Conservation (phyloP, 1,140 invertebrate genomes). For the Ladona fulva region DNA sequence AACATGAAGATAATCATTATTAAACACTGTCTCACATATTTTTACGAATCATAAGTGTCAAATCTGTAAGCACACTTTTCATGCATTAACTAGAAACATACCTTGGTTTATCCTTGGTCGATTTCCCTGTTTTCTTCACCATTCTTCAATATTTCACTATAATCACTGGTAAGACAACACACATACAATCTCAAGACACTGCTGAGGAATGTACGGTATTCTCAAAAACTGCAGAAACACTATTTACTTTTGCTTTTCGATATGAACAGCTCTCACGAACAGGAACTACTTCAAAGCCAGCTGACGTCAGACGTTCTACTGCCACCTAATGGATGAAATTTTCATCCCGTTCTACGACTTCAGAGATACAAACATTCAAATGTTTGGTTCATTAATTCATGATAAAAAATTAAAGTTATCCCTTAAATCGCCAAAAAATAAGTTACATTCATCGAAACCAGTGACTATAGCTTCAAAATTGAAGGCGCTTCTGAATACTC, state of each 20-base stretch:
- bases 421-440: too few species aligned
- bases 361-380: too few species aligned
- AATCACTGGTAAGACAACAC: not conserved
- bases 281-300: not conserved
- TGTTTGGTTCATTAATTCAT: too few species aligned
- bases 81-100: not conserved
- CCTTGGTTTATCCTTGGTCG: slow-evolving; percentile 3
- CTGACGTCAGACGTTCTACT: not conserved
- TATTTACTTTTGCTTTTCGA: not conserved
- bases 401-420: too few species aligned
- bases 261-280: not conserved
- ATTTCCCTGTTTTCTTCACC: not conserved
- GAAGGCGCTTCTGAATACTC: too few species aligned
- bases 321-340: not conserved
- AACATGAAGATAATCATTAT: too few species aligned
- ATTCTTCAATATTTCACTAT: not conserved
- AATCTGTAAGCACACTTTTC: not conserved
- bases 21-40: not conserved
- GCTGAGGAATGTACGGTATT: not conserved
- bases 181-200: slow-evolving; percentile 5
- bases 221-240: not conserved
- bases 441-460: too few species aligned
- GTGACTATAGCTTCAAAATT: too few species aligned
- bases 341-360: not conserved
- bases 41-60: too few species aligned